Conservation (phyloP, 2,888 invertebrate species). For the Agrochola lychnidis region DNA sequence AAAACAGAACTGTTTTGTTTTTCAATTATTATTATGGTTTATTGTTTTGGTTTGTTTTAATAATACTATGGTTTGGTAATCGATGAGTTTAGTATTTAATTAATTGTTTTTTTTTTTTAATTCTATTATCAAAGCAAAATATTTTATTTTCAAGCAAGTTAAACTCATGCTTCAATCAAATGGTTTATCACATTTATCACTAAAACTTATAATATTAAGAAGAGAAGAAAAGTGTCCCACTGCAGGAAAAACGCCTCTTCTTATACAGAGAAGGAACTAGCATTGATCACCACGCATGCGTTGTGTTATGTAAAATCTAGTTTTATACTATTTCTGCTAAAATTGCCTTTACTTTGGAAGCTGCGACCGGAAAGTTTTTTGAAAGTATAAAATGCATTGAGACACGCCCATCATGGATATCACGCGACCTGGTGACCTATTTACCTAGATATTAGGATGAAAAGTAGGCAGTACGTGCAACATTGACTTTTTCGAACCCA, state of each 20-base stretch:
- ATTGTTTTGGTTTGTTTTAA: background rate
- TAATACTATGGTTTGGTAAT: background rate
- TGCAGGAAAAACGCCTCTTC: background rate
- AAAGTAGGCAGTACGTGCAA: conserved; percentile 16
- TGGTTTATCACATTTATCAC: background rate
- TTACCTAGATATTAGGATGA: conserved; percentile 30
- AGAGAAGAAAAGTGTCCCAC: too few species aligned
- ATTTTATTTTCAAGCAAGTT: background rate
- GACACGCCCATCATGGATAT: conserved; percentile 18
- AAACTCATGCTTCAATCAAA: background rate
- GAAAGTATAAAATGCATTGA: conserved; percentile 24
- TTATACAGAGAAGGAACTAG: background rate
- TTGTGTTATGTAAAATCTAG: background rate
- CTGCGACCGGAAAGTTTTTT: conserved; percentile 2
- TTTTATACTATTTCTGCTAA: too few species aligned
- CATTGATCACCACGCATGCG: background rate
- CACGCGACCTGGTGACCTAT: conserved; percentile 24
- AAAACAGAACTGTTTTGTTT: background rate
- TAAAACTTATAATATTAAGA: too few species aligned
- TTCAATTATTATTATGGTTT: background rate
- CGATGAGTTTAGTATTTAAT: background rate
- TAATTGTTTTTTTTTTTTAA: background rate
- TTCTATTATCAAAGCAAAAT: background rate
- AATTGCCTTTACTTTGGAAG: background rate
- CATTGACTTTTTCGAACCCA: background rate